Percentiles rank a stretch among this genome's conserved stretches.
These are phyloP conservation scores for Chelon labrosus DNA, from an alignment of 2,797 vertebrate species.

Conservation along the genomic window DNA sequence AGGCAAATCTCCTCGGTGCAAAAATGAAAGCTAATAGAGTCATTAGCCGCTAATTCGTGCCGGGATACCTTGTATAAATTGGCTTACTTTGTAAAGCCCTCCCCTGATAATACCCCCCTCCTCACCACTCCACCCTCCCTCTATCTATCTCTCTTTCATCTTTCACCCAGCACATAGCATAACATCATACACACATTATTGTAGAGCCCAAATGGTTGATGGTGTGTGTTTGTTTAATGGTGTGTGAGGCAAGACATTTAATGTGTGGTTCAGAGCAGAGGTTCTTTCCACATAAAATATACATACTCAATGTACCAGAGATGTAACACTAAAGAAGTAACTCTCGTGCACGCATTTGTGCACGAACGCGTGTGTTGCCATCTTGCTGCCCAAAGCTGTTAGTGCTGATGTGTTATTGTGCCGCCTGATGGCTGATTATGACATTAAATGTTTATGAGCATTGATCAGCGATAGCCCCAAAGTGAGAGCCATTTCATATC, in stretches of 20 bases:
- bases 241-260: slow-evolving; percentile 67
- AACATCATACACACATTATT: slow-evolving; percentile 65
- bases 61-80: slow-evolving; percentile 98
- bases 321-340: slow-evolving; percentile 42
- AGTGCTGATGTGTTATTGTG: slow-evolving; percentile 74
- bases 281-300: slow-evolving; percentile 59
- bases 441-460: slow-evolving; percentile 85
- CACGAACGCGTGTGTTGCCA: slow-evolving; percentile 26
- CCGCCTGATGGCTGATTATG: slow-evolving; percentile 79
- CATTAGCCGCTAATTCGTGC: slow-evolving; percentile 99
- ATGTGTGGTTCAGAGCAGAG: slow-evolving; percentile 31
- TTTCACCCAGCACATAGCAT: slow-evolving; percentile 57
- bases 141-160: slow-evolving; percentile 52
- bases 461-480: slow-evolving; percentile 78
- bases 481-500: slow-evolving; percentile 78
- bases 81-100: slow-evolving; percentile 99
- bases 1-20: slow-evolving; percentile 98
- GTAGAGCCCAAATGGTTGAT: slow-evolving; percentile 72
- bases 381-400: slow-evolving; percentile 55
- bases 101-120: slow-evolving; percentile 86
- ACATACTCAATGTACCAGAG: slow-evolving; percentile 62
- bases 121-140: slow-evolving; percentile 28
- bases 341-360: slow-evolving; percentile 22
- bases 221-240: slow-evolving; percentile 82
- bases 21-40: slow-evolving; percentile 99